Percentiles rank a stretch among this genome's conserved stretches.
Evolutionary conservation across 2,888 invertebrate genomes (phyloP).

Genomic region (Polydesmus complanatus): DNA sequence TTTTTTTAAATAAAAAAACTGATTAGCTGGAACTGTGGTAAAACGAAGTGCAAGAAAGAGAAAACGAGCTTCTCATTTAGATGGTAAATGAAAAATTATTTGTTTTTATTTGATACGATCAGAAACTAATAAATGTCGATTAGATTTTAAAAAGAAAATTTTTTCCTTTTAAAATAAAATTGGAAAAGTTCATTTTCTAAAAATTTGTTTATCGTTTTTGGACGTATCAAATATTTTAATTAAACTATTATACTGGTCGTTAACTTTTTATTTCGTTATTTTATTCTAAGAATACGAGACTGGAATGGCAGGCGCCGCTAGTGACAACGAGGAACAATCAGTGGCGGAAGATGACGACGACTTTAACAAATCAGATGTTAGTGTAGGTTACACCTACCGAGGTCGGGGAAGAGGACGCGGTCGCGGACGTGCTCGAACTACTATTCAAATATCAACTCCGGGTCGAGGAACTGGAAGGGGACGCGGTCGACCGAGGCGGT

Average conservation of each 20-base stretch:
- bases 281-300: constrained; percentile 29
- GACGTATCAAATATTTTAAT: no score
- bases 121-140: background rate
- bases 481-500: constrained; percentile 30
- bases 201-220: no score
- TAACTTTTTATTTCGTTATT: background rate
- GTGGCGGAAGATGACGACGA: constrained; percentile 24
- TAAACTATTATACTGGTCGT: background rate
- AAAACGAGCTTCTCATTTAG: constrained; percentile 27
- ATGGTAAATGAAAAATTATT: constrained; percentile 23
- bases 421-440: background rate
- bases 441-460: no score
- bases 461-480: constrained; percentile 21
- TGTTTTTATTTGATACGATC: background rate
- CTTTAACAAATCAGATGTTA: background rate
- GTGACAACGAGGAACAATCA: constrained; percentile 24
- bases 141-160: no score
- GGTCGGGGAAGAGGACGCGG: constrained; percentile 19
- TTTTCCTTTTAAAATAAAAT: no score
- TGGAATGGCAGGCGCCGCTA: constrained; percentile 20
- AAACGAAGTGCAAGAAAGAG: constrained; percentile 30
- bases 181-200: no score
- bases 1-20: no score
- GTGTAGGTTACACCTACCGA: constrained; percentile 10
- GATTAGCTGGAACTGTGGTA: constrained; percentile 29